A percentile compares a stretch with the other conserved stretches of the same genome.
Evolutionary conservation across 2,888 invertebrate genomes (phyloP).

Genomic region (Sinohyriopsis cumingii): DNA sequence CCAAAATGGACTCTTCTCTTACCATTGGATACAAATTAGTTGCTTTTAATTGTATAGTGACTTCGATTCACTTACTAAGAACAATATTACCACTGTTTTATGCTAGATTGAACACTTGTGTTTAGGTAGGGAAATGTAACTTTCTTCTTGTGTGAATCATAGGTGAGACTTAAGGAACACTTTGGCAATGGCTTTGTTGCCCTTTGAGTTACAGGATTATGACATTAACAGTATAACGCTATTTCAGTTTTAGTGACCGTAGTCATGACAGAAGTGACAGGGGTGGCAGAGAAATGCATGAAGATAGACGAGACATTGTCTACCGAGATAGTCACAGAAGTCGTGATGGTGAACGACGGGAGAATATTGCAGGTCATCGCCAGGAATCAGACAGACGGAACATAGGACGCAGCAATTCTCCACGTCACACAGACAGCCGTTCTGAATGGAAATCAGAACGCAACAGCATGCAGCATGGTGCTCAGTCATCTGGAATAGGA

Average conservation of each 20-base stretch:
- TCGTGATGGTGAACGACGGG: constrained; percentile 23
- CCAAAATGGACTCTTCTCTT: no score
- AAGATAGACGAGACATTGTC: constrained; percentile 18
- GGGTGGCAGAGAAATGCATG: constrained; percentile 12
- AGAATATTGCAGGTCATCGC: constrained; percentile 16
- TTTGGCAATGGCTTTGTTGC: no score
- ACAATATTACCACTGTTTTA: no score
- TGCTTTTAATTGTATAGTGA: no score
- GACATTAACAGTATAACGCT: no score
- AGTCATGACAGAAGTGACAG: constrained; percentile 14
- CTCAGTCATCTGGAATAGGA: no score
- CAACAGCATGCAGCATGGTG: constrained; percentile 9
- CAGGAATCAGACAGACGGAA: constrained; percentile 8
- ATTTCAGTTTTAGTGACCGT: constrained; percentile 6
- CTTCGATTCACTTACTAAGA: no score
- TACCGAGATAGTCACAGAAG: constrained; percentile 26
- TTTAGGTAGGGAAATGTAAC: no score
- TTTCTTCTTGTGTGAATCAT: no score
- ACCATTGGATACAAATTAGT: no score
- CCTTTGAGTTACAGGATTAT: background rate
- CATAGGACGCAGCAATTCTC: constrained; percentile 14
- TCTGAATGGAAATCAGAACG: constrained; percentile 43
- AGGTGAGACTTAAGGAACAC: no score
- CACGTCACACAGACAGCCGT: constrained; percentile 19
- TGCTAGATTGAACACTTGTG: no score